Base-by-base conservation (phyloP, 2,888 invertebrate genomes). In the Pachydiplax longipennis region DNA sequence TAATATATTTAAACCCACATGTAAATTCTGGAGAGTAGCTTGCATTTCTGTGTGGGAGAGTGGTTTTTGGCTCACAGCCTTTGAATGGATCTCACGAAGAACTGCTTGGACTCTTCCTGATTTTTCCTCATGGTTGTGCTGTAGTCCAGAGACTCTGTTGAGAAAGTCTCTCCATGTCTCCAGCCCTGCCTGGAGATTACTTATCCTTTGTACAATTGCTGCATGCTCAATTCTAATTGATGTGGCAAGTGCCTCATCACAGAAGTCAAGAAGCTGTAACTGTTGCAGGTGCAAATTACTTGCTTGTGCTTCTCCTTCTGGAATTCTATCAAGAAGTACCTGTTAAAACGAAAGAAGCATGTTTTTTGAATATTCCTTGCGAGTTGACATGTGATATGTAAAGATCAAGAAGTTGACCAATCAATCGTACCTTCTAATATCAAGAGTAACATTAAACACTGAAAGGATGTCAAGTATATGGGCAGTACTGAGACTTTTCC, bases 201-300 rank as follows among this genome's bases (percentile, higher is more conserved):
- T 96, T n/a, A 97, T 96, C 91, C 98, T 95, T 93, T 98, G 97
- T 1, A 95, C 95, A 58, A 96, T 96, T 2, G 97, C 97, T 0
- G 96, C 96, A 93, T 97, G 96, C 93, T 98, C 98, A 96, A 97
- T 97, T 91, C 97, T 95, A 25, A 98, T 96, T 0, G 97, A 97
- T 0, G 97, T 96, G 5, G 96, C 96, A 90, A 97, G 94, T 0
- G 97, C 96, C 92, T 97, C 97, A 92, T 98, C 97, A 92, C 97
- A 97, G 93, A 96, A 96, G 91, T 95, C 94, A 82, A 97, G 93
- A 15, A 98, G 94, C 92, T 95, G 94, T 91, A 95, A 95, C 92
- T 97, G 96, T 93, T 96, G 96, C 31, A 94, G 94, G 91, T 95
- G 95, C 22, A 98, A 94, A 91, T 95, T 95, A 12, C 95, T 95